Evolutionary conservation across 92 coral and sea anemone species (phyloP), one percentile per base, ranked within the genome.

Genomic region (Heliopora coerulea): DNA sequence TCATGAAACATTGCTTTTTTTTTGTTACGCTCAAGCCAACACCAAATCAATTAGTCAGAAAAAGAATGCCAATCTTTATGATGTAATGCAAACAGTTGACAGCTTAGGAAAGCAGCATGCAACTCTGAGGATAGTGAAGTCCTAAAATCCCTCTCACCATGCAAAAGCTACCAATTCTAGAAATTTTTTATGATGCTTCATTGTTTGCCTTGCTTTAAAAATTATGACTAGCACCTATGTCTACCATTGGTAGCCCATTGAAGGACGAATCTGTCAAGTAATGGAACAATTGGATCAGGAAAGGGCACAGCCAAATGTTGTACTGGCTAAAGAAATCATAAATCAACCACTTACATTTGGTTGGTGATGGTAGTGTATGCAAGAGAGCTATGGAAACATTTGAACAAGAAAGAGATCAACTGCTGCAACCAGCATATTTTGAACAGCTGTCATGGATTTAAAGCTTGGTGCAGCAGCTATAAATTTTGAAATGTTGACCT

Each of bases 391-490:
- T 37, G 42, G 42, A 37, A 37, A 12, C 42, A 37, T 37, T 37
- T 37, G 6, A 37, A 11, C 39, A 25, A 40, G 35, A 44, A 64
- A 64, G 72, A 64, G 42, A 64, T 23, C 72, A 64, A 31, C 72
- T 31, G 72, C 72, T 25, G 42, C 54, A 40, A 64, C 28, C 72
- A 64, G 31, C n/a, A 64, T 64, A 40, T 64, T 64, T 64, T 24
- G 72, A 48, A 44, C 72, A 26, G 42, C 42, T 27, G 31, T 64
- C 7, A 30, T 48, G 19, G 72, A 64, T 48, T 48, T 26, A 48
- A 64, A 64, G 72, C 72, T 64, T 30, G 72, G 54, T 65, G 73
- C 73, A 37, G 80, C 81, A 23, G 73, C 73, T n/a, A n/a, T n/a
- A n/a, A n/a, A n/a, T n/a, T n/a, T 54, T 39, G 73, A 65, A 49